A percentile compares a stretch with the other conserved stretches of the same genome.
Evolutionary conservation across 2,888 invertebrate genomes (phyloP).

Genomic region (Halictus quadricinctus): DNA sequence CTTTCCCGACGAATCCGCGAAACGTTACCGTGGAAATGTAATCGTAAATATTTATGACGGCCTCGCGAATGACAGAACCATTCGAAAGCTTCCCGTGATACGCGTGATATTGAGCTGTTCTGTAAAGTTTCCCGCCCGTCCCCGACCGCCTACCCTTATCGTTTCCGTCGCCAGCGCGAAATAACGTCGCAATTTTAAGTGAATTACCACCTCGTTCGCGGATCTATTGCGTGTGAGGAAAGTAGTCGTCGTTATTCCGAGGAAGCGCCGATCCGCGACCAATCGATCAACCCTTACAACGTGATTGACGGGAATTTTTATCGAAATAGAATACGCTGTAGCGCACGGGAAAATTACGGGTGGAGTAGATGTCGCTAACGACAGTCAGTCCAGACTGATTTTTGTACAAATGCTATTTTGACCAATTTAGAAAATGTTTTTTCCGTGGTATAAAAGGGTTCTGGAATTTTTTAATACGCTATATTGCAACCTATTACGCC

Average conservation of each 20-base stretch:
- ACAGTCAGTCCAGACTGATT: background rate
- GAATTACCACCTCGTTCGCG: conserved; percentile 22
- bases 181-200: conserved; percentile 13
- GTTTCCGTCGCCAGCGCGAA: background rate
- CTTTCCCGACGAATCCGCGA: background rate
- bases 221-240: background rate
- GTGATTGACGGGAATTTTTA: background rate
- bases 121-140: background rate
- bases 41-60: conserved; percentile 46
- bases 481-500: too few species aligned
- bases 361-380: background rate
- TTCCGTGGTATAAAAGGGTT: background rate
- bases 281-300: background rate
- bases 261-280: background rate
- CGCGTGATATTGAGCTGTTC: conserved; percentile 21
- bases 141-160: background rate
- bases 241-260: background rate
- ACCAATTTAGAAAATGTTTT: background rate
- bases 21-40: conserved; percentile 18
- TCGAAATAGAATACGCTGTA: background rate
- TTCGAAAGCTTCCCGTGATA: conserved; percentile 1
- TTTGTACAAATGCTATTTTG: background rate
- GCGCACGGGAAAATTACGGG: background rate
- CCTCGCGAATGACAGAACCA: background rate
- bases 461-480: background rate